Conservation (phyloP, 2,113 vertebrate genomes). For the Xiphophorus couchianus region DNA sequence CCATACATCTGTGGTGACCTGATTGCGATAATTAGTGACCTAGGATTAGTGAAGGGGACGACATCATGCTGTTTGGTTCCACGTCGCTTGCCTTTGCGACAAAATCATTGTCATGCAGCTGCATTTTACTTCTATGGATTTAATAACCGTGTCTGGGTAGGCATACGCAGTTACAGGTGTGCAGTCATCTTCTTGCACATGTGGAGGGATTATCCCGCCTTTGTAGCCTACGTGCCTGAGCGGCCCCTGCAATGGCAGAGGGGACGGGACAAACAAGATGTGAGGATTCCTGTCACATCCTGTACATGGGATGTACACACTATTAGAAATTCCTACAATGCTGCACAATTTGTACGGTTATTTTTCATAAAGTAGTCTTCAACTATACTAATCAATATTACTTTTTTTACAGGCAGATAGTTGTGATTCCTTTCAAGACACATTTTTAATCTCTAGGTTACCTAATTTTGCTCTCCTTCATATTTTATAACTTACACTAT, state of each 20-base stretch:
- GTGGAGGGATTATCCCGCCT: slow-evolving; percentile 65
- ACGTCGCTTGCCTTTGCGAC: background rate
- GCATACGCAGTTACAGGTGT: background rate
- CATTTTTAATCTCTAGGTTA: background rate
- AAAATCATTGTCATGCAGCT: background rate
- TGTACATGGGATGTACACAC: slow-evolving; percentile 20
- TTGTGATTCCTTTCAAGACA: background rate
- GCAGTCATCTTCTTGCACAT: background rate
- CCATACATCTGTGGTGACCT: slow-evolving; percentile 23
- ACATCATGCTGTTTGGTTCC: background rate
- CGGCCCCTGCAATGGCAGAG: slow-evolving; percentile 12
- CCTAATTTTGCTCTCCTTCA: background rate
- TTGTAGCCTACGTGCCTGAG: slow-evolving; percentile 3
- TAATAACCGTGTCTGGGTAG: background rate
- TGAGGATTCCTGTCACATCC: slow-evolving; percentile 16
- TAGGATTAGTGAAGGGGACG: slow-evolving; percentile 23
- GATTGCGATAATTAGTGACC: slow-evolving; percentile 35
- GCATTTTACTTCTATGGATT: background rate
- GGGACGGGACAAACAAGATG: background rate
- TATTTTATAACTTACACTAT: background rate
- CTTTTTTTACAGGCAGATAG: background rate
- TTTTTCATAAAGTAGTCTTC: background rate
- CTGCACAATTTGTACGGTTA: background rate
- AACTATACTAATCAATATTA: background rate
- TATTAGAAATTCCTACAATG: slow-evolving; percentile 6